Evolutionary conservation across 2,113 vertebrate species (phyloP).

Genomic region (Nothobranchius kuhntae): DNA sequence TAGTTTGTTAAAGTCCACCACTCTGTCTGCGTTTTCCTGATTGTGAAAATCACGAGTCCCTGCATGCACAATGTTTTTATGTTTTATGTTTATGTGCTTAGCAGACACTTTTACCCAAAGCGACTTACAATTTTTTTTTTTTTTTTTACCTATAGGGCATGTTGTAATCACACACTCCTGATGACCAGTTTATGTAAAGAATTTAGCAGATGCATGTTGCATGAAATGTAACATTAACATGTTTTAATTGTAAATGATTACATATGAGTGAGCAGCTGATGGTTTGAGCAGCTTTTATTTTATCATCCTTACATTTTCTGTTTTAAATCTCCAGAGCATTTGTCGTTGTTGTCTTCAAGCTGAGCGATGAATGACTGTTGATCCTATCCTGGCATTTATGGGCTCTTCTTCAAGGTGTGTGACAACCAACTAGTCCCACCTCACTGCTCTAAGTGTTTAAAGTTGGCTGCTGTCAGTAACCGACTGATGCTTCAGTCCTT

Average conservation of each 20-base stretch:
- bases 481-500: background rate
- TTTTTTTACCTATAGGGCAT: too few species aligned
- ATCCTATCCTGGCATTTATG: background rate
- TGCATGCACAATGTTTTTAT: background rate
- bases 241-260: background rate
- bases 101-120: too few species aligned
- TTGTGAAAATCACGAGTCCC: too few species aligned
- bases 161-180: background rate
- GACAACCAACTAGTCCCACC: background rate
- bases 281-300: too few species aligned
- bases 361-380: background rate
- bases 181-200: conserved; percentile 11
- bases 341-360: too few species aligned
- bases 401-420: background rate
- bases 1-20: too few species aligned
- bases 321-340: too few species aligned
- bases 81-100: too few species aligned
- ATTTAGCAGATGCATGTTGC: background rate
- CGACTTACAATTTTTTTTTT: too few species aligned
- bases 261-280: background rate
- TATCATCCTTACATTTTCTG: too few species aligned
- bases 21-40: too few species aligned
- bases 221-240: background rate
- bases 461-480: background rate
- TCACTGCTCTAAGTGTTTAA: background rate